Percentiles rank a stretch among this genome's conserved stretches.
Evolutionary conservation across 2,797 vertebrate species (phyloP).

Genomic region (Phataginus tetradactyla): DNA sequence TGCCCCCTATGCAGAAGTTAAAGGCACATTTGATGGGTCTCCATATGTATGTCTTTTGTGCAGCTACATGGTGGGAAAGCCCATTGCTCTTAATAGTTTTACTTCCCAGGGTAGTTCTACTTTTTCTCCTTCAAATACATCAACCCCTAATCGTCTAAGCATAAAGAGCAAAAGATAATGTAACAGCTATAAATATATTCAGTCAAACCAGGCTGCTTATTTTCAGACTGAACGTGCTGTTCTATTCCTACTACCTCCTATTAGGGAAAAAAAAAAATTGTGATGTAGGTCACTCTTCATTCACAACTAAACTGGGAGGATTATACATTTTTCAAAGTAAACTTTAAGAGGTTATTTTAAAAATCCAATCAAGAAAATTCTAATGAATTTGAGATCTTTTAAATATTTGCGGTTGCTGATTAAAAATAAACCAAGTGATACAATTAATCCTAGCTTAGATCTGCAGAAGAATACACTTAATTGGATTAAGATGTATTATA

Average conservation of each 20-base stretch:
- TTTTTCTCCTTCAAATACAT: slow-evolving; percentile 71
- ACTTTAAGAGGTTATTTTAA: slow-evolving; percentile 11
- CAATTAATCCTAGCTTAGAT: slow-evolving; percentile 7
- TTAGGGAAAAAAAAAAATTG: background rate
- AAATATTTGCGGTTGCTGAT: slow-evolving; percentile 18
- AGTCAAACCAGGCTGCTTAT: slow-evolving; percentile 64
- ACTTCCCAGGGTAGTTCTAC: slow-evolving; percentile 79
- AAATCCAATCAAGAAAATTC: background rate
- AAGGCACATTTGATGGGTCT: slow-evolving; percentile 72
- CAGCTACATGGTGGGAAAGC: slow-evolving; percentile 69
- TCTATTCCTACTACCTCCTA: slow-evolving; percentile 42
- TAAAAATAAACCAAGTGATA: slow-evolving; percentile 38
- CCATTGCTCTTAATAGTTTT: slow-evolving; percentile 79
- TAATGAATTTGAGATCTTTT: background rate
- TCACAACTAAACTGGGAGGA: slow-evolving; percentile 64
- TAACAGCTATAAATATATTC: slow-evolving; percentile 76
- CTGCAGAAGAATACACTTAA: background rate
- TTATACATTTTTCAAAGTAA: slow-evolving; percentile 49
- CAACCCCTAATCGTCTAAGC: slow-evolving; percentile 70
- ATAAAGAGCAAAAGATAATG: slow-evolving; percentile 74
- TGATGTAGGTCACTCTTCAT: slow-evolving; percentile 73
- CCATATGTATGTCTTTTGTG: slow-evolving; percentile 68
- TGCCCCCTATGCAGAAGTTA: slow-evolving; percentile 66
- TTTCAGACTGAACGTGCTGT: slow-evolving; percentile 70
- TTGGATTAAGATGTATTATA: slow-evolving; percentile 20